Conservation (phyloP, 2,113 vertebrate species). For the Gymnogyps californianus region DNA sequence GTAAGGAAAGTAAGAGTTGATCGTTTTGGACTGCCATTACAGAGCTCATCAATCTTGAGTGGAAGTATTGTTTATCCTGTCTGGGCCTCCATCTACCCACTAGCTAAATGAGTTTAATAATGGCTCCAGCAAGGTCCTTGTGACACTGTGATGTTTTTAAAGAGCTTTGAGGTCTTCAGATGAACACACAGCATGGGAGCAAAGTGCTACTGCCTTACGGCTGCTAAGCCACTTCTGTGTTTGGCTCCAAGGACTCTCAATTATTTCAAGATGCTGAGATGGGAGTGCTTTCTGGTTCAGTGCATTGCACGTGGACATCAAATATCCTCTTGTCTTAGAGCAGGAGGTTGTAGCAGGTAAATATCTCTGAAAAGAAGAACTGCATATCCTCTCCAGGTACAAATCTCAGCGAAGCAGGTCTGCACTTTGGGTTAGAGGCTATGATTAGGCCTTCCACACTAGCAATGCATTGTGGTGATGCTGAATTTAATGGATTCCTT, state of each 20-base stretch:
- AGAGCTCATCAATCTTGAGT: not conserved
- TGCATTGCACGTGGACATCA: not conserved
- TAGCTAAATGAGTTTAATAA: not conserved
- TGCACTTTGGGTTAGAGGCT: not conserved
- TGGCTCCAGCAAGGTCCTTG: not conserved
- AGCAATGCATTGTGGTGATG: not conserved
- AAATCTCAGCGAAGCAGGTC: not conserved
- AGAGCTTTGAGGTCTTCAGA: not conserved
- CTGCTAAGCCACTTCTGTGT: not conserved
- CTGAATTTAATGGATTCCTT: slow-evolving; percentile 4
- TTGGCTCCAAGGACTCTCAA: not conserved
- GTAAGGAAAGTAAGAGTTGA: not conserved
- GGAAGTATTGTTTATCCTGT: not conserved
- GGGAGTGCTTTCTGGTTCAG: not conserved
- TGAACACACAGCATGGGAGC: not conserved
- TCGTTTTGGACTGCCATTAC: not conserved
- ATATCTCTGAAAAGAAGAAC: not conserved
- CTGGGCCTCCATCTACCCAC: not conserved
- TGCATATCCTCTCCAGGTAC: not conserved
- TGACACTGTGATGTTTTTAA: not conserved
- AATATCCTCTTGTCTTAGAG: not conserved
- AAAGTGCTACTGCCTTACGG: not conserved
- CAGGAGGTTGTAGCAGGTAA: not conserved
- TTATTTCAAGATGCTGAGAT: not conserved
- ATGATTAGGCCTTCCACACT: not conserved